A percentile compares a stretch with the other conserved stretches of the same genome.
Evolutionary conservation across 2,888 invertebrate species (phyloP).

Genomic region (Hypsopygia costalis): DNA sequence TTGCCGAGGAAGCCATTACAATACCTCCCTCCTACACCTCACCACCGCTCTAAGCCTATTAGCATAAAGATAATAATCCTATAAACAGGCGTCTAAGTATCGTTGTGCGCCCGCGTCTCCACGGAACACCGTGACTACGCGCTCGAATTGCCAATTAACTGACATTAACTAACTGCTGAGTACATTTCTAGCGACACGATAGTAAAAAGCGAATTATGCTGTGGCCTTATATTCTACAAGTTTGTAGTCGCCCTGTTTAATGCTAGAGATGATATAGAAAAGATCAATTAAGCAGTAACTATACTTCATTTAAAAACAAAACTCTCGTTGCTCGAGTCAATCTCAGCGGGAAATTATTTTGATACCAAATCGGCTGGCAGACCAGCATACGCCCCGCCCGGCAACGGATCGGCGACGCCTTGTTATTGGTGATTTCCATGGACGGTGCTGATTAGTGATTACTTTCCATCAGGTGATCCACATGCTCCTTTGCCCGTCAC

Average conservation of each 20-base stretch:
- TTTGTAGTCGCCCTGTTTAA: slow-evolving; percentile 1
- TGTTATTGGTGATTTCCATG: too few species aligned
- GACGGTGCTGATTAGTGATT: too few species aligned
- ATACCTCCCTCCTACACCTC: slow-evolving; percentile 4
- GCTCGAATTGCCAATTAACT: slow-evolving; percentile 47
- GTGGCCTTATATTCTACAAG: neutral
- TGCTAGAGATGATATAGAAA: neutral
- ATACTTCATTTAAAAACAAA: too few species aligned
- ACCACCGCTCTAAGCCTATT: neutral
- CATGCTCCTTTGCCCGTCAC: too few species aligned
- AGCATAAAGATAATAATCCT: slow-evolving; percentile 13
- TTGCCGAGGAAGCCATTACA: slow-evolving; percentile 29
- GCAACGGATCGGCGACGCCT: too few species aligned
- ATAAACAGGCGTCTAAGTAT: neutral
- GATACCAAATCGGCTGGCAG: too few species aligned
- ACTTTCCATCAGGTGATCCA: too few species aligned
- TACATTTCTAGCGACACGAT: slow-evolving; percentile 31
- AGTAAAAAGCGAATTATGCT: slow-evolving; percentile 23
- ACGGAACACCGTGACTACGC: slow-evolving; percentile 35
- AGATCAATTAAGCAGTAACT: neutral
- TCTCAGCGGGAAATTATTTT: too few species aligned
- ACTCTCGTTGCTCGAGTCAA: too few species aligned
- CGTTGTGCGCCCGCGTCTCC: slow-evolving; percentile 11
- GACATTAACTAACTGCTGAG: slow-evolving; percentile 38
- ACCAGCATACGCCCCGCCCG: too few species aligned